Conservation (phyloP, 2,888 invertebrate species). For the Aleiodes alternator region DNA sequence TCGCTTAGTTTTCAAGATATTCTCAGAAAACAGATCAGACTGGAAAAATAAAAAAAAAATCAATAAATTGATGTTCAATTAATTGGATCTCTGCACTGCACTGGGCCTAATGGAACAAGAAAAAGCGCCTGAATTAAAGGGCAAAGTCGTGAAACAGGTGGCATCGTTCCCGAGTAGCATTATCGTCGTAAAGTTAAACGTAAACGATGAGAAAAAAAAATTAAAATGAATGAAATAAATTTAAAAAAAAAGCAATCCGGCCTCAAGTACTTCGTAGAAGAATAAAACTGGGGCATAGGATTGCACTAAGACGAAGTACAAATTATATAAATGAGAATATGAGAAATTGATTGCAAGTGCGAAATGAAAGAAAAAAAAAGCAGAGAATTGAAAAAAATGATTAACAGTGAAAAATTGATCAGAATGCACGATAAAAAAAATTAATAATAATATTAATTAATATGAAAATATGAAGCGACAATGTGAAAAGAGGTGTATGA, state of each 20-base stretch:
- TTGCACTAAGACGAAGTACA: conserved; percentile 70
- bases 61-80: conserved; percentile 25
- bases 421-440: conserved; percentile 44
- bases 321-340: conserved; percentile 61
- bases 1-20: too few relatives aligned
- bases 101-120: conserved; percentile 47
- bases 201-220: conserved; percentile 41
- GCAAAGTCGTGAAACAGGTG: conserved; percentile 56
- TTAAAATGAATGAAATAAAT: conserved; percentile 11
- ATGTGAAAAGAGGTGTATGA: conserved; percentile 67
- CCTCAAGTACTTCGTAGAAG: conserved; percentile 44
- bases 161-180: conserved; percentile 63
- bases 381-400: too few relatives aligned
- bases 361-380: conserved; percentile 18
- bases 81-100: conserved; percentile 6
- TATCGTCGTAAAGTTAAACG: conserved; percentile 60
- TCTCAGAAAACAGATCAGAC: too few relatives aligned
- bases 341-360: conserved; percentile 26
- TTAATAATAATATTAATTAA: background rate
- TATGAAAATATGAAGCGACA: conserved; percentile 56
- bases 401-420: conserved; percentile 65
- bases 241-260: conserved; percentile 45
- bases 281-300: conserved; percentile 57
- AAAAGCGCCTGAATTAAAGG: background rate
- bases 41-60: background rate